phyloP scores from a whole-genome alignment of 1,140 invertebrate genomes.

The Mya arenaria region DNA sequence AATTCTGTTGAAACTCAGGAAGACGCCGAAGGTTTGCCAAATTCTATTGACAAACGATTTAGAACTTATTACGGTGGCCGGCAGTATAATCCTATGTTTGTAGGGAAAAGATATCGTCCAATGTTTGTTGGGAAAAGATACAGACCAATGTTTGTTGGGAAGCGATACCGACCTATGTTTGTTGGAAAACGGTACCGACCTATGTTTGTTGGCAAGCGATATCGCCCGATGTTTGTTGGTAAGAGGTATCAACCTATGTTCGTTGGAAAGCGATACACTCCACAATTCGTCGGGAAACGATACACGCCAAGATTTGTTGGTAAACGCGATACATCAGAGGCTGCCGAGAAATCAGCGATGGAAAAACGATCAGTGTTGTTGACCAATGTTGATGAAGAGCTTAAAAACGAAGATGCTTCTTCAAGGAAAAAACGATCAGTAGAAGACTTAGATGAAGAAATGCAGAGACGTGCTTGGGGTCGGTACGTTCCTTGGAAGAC shows the following conservation, averaged over 20 bases:
- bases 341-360: neutral
- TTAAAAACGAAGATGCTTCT: neutral
- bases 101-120: conserved; percentile 42
- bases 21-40: conserved; percentile 19
- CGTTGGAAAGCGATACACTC: conserved; percentile 45
- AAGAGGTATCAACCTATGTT: conserved; percentile 45
- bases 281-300: conserved; percentile 49
- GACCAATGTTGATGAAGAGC: neutral
- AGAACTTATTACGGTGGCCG: neutral
- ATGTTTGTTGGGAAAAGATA: conserved; percentile 48
- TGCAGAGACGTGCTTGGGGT: conserved; percentile 2
- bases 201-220: conserved; percentile 53
- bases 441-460: neutral
- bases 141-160: conserved; percentile 50
- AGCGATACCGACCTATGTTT: conserved; percentile 38
- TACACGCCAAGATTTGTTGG: conserved; percentile 32
- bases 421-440: conserved; percentile 27
- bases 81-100: conserved; percentile 5
- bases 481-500: neutral
- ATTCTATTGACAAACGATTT: conserved; percentile 14
- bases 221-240: conserved; percentile 37
- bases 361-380: conserved; percentile 27
- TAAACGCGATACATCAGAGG: neutral
- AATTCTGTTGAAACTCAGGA: conserved; percentile 9
- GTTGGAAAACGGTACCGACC: conserved; percentile 45